phyloP scores from a whole-genome alignment of 2,888 invertebrate species.

The Cyclophora albipunctata region DNA sequence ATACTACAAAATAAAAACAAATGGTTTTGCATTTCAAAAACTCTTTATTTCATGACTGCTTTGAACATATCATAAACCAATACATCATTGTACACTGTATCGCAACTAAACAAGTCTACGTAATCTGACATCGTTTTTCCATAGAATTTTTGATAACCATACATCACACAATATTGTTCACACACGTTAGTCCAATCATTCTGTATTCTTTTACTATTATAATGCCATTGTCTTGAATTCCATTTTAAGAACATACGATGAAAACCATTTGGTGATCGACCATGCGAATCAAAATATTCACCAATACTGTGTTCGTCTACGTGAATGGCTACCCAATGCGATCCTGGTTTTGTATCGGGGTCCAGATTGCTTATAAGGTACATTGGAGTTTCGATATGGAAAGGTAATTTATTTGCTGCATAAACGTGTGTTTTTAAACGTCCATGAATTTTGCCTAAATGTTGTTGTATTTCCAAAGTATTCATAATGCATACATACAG shows the following conservation, averaged over 20 bases:
- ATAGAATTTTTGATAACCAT: conserved; percentile 2
- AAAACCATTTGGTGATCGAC: conserved; percentile 6
- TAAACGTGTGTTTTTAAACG: too few species aligned
- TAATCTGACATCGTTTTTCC: background rate
- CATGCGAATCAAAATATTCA: conserved; percentile 20
- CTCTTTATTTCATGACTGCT: too few species aligned
- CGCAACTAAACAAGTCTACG: too few species aligned
- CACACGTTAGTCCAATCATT: conserved; percentile 2
- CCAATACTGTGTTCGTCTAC: conserved; percentile 12
- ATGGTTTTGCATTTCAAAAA: too few species aligned
- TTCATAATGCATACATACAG: too few species aligned
- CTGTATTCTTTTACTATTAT: conserved; percentile 6
- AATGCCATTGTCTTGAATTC: conserved; percentile 14
- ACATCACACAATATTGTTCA: conserved; percentile 6
- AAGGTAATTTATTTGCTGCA: background rate
- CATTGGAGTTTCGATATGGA: background rate
- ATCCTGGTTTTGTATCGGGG: conserved; percentile 17
- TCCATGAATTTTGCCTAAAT: too few species aligned
- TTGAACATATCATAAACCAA: too few species aligned
- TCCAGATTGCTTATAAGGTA: conserved; percentile 14
- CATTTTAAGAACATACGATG: conserved; percentile 11
- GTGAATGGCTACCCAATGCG: conserved; percentile 20
- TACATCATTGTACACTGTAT: too few species aligned
- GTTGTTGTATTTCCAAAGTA: too few species aligned
- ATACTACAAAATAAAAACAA: too few species aligned